A percentile compares a stretch with the other conserved stretches of the same genome.
phyloP scores from a whole-genome alignment of 35 echinoderm and acorn worm species.

The Ptychodera flava region DNA sequence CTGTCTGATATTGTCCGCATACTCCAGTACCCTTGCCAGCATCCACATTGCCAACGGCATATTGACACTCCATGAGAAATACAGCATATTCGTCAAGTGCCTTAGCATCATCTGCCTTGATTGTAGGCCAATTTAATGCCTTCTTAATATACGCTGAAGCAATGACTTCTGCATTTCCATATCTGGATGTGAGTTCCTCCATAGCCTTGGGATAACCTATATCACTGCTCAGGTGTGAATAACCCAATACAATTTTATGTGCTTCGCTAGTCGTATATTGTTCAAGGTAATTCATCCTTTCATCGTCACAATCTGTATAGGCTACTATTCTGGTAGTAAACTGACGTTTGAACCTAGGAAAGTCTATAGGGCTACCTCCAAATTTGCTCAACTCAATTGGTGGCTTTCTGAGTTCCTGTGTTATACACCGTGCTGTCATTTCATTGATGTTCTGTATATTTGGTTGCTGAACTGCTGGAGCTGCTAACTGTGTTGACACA shows the following conservation, averaged over 20 bases:
- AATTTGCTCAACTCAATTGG: background rate
- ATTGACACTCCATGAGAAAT: constrained; percentile 29
- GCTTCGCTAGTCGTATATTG: constrained; percentile 25
- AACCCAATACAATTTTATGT: constrained; percentile 37
- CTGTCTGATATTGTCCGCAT: constrained; percentile 16
- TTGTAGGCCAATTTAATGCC: constrained; percentile 16
- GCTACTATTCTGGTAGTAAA: constrained; percentile 29
- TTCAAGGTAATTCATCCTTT: constrained; percentile 23
- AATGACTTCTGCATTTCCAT: constrained; percentile 42
- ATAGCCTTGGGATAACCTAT: constrained; percentile 39
- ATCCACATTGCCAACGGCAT: constrained; percentile 21
- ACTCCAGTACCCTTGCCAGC: constrained; percentile 23
- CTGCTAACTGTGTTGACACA: too few relatives aligned
- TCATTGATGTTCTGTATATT: too few relatives aligned
- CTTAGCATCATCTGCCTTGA: constrained; percentile 33
- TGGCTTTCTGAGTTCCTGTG: constrained; percentile 28
- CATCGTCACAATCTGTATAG: constrained; percentile 14
- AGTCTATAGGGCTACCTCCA: background rate
- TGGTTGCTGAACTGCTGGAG: too few relatives aligned
- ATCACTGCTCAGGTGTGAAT: constrained; percentile 28
- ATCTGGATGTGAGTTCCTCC: constrained; percentile 28
- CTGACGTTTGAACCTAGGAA: constrained; percentile 35
- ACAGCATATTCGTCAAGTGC: constrained; percentile 41
- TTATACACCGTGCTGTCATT: too few relatives aligned
- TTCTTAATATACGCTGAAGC: constrained; percentile 27